A percentile compares a stretch with the other conserved stretches of the same genome.
Conservation (phyloP, 2,113 vertebrate genomes). For the Cepphus grylle region DNA sequence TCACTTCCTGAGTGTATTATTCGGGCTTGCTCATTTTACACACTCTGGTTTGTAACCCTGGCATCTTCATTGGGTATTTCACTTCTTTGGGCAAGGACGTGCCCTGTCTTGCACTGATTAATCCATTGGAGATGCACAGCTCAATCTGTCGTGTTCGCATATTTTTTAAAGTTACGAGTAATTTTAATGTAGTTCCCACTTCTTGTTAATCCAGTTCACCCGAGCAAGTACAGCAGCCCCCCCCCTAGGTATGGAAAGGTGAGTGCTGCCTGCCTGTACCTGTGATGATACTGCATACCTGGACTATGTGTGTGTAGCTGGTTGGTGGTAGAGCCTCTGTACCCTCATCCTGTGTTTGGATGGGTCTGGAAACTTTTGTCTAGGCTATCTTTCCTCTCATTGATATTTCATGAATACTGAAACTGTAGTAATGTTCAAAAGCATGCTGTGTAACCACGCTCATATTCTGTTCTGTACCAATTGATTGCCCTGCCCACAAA, state of each 20-base stretch:
- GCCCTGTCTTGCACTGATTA: background rate
- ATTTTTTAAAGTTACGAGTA: background rate
- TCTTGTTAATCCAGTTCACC: background rate
- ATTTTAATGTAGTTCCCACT: background rate
- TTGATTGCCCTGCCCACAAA: background rate
- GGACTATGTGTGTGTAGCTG: background rate
- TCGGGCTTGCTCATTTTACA: background rate
- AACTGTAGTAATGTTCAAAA: background rate
- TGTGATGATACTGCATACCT: background rate
- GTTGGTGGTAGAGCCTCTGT: background rate
- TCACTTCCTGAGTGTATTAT: background rate
- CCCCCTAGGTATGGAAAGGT: fast-evolving
- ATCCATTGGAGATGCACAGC: background rate
- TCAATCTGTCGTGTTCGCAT: background rate
- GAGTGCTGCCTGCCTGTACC: background rate
- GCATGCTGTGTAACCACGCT: background rate
- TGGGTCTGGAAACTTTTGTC: background rate
- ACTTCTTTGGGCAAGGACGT: background rate
- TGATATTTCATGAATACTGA: background rate
- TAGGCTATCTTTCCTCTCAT: background rate
- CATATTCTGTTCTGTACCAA: fast-evolving
- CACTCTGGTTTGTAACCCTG: background rate
- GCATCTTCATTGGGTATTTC: background rate
- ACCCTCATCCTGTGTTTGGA: background rate
- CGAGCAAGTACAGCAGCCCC: background rate